Conservation (phyloP, 1,140 invertebrate species). For the Dinoponera quadriceps region DNA sequence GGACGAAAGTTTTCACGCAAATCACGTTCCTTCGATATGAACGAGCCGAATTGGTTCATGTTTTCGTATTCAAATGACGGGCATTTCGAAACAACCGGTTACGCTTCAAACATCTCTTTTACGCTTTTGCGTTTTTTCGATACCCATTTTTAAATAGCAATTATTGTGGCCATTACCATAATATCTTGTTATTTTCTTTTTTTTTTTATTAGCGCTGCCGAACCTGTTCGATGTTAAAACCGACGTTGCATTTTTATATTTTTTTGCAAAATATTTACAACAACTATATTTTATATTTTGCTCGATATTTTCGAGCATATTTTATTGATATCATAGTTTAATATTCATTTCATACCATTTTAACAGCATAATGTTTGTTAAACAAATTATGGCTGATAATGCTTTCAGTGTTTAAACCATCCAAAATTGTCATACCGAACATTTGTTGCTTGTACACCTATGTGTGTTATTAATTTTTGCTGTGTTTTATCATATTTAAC, state of each 20-base stretch:
- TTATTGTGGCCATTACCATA: not conserved
- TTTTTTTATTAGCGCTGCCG: not conserved
- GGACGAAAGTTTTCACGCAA: conserved; percentile 49
- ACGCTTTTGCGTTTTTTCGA: conserved; percentile 13
- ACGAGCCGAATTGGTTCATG: conserved; percentile 15
- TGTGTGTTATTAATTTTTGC: not conserved
- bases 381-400: not conserved
- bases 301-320: not conserved
- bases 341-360: not conserved
- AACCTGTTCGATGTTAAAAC: not conserved
- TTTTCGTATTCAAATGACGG: conserved; percentile 6
- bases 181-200: conserved; percentile 5
- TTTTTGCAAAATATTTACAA: conserved; percentile 23
- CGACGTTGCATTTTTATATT: not conserved
- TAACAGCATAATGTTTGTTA: not conserved
- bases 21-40: conserved; percentile 17
- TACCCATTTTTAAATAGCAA: not conserved
- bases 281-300: conserved; percentile 1
- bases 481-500: not conserved
- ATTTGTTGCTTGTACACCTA: not conserved
- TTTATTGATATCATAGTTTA: not conserved
- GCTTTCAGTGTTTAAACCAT: conserved; percentile 3
- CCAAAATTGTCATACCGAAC: not conserved
- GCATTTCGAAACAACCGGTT: not conserved
- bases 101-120: conserved; percentile 10